These are phyloP conservation scores for Melanotaenia maccullochi DNA, from an alignment of 2,797 vertebrate genomes.

Conservation along the genomic window DNA sequence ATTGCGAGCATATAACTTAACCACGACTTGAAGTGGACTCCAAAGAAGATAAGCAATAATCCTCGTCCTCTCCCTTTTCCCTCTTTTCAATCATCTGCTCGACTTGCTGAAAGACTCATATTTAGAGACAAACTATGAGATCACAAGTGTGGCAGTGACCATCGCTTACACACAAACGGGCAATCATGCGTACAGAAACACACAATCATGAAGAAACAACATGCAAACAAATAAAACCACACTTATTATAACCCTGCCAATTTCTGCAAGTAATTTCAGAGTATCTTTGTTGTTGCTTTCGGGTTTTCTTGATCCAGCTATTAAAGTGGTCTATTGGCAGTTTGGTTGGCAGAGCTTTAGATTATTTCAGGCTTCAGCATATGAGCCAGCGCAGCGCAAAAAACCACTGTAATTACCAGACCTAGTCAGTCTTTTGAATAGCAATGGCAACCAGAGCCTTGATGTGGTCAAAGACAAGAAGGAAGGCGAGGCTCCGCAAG, in stretches of 20 bases:
- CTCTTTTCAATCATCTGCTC: constrained; percentile 21
- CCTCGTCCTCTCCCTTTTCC: constrained; percentile 19
- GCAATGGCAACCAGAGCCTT: constrained; percentile 67
- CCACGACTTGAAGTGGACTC: constrained; percentile 35
- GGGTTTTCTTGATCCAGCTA: constrained; percentile 76
- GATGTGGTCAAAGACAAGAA: constrained; percentile 74
- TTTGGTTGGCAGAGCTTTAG: constrained; percentile 53
- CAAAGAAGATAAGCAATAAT: constrained; percentile 46
- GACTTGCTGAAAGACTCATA: constrained; percentile 52
- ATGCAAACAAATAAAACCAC: constrained; percentile 48
- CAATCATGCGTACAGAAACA: constrained; percentile 18
- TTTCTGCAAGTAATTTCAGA: constrained; percentile 74
- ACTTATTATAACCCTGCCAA: constrained; percentile 66
- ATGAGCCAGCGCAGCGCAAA: constrained; percentile 69
- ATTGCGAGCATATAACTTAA: constrained; percentile 32
- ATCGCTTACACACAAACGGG: constrained; percentile 13
- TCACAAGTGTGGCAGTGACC: constrained; percentile 33
- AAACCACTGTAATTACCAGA: constrained; percentile 84
- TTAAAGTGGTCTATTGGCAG: constrained; percentile 75
- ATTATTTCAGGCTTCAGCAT: constrained; percentile 76
- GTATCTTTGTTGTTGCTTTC: constrained; percentile 67
- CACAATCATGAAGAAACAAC: constrained; percentile 37
- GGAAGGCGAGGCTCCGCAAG: constrained; percentile 60
- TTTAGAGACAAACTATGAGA: constrained; percentile 50
- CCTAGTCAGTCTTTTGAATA: constrained; percentile 71